Percentiles rank a stretch among this genome's conserved stretches.
Evolutionary conservation across 2,888 invertebrate species (phyloP).

Genomic region (Philopedon plagiatum): DNA sequence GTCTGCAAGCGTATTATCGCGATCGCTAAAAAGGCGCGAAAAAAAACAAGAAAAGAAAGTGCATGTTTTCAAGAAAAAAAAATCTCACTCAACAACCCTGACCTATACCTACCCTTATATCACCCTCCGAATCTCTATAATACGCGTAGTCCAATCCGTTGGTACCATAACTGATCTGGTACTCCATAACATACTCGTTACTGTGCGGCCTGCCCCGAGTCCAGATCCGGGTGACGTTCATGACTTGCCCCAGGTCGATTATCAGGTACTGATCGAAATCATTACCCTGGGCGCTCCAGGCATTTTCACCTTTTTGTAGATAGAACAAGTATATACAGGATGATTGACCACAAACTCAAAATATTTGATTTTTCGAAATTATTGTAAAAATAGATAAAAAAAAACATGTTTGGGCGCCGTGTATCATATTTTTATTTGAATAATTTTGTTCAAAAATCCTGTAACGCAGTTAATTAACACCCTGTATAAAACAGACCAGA

Average conservation of each 20-base stretch:
- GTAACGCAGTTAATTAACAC: no score
- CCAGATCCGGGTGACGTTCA: slow-evolving; percentile 90
- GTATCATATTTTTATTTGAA: no score
- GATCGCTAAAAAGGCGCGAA: no score
- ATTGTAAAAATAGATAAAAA: no score
- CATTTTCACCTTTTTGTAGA: slow-evolving; percentile 81
- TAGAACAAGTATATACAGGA: slow-evolving; percentile 52
- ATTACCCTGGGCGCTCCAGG: slow-evolving; percentile 92
- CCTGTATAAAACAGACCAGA: no score
- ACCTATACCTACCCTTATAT: slow-evolving; percentile 80
- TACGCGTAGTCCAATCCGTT: slow-evolving; percentile 91
- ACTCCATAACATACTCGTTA: slow-evolving; percentile 94
- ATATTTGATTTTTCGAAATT: no score
- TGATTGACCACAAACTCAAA: no score
- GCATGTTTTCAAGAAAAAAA: not conserved
- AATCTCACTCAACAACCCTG: not conserved
- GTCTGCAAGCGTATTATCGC: no score
- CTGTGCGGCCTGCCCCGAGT: slow-evolving; percentile 93
- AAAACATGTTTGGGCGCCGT: no score
- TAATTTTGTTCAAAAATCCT: no score
- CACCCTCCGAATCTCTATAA: slow-evolving; percentile 91
- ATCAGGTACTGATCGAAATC: slow-evolving; percentile 94
- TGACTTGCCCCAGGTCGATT: slow-evolving; percentile 89
- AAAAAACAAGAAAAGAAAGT: no score
- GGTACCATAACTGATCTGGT: slow-evolving; percentile 92